Evolutionary conservation across 1,140 invertebrate genomes (phyloP), one percentile per base, ranked within the genome.

Genomic region (Ceratoteleas bidentatus): DNA sequence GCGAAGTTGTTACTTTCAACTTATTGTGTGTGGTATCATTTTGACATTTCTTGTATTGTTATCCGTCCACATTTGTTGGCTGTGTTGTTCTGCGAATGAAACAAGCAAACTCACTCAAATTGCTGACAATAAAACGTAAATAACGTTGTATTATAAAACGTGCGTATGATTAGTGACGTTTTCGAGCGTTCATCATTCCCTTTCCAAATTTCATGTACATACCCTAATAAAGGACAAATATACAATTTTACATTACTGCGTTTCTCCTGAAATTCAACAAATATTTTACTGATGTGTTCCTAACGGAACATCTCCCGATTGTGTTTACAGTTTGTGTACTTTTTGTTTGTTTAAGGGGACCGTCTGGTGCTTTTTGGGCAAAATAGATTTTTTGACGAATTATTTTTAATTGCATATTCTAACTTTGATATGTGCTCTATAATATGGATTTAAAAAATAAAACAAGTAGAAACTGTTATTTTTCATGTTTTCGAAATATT

Each of bases 11-110:
- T 68, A 72, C 15, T 58, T 75, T 65, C 15, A 50, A 61, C 32
- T 61, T 61, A 24, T 49, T 15, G 16, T 58, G 38, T 68, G 58
- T 54, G 13, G 47, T 54, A 72, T 81, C 40, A 47, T 81, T 81
- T 76, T 33, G 38, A 72, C 49, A 66, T 72, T 70, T 76, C 52
- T 73, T 73, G 38, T 81, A 81, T 76, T 81, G 43, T 81, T 76
- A 75, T 81, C 72, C 79, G 79, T 81, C 79, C 79, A 76, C 61
- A 66, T 76, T 72, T 72, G 79, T 81, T 76, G 79, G 79, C 79
- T 81, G 79, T 81, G 72, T 76, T 81, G 70, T 70, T 69, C 53
- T 62, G 60, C 50, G 49, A 38, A 76, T 81, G 34, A 74, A 74
- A 69, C 15, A 74, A 80, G 38, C 64, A 73, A 74, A 68, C 66